Conservation (phyloP, 2,797 vertebrate species). For the Danio jaintianensis region DNA sequence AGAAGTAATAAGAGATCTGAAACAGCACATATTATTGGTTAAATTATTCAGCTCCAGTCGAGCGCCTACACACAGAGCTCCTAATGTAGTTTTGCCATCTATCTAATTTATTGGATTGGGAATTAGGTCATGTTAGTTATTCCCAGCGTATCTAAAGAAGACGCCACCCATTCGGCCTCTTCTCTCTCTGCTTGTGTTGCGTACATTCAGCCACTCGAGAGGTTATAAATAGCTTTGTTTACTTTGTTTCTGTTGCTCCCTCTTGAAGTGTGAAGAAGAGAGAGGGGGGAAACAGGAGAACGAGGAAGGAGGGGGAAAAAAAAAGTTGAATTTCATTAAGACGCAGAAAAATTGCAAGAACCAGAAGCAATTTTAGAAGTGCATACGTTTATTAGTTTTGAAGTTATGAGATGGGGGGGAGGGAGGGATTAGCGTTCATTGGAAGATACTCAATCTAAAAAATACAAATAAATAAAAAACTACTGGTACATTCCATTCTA, state of each 20-base stretch:
- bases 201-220: conserved; percentile 53
- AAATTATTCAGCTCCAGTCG: conserved; percentile 37
- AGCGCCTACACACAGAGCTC: conserved; percentile 20
- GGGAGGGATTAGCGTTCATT: too few species aligned
- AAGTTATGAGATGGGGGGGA: not conserved
- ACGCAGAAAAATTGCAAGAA: not conserved
- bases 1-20: conserved; percentile 16
- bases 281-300: conserved; percentile 4
- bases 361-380: not conserved
- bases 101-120: conserved; percentile 36
- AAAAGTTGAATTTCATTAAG: not conserved
- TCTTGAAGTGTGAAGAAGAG: conserved; percentile 19
- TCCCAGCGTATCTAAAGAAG: conserved; percentile 39
- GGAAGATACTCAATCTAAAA: too few species aligned
- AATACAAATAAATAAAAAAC: too few species aligned
- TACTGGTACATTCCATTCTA: too few species aligned
- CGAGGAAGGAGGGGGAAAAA: not conserved
- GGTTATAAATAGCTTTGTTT: conserved; percentile 61
- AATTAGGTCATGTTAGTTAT: conserved; percentile 41
- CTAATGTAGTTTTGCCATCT: conserved; percentile 33
- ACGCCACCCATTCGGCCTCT: conserved; percentile 26
- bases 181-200: conserved; percentile 24
- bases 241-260: conserved; percentile 45
- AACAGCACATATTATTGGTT: conserved; percentile 3
- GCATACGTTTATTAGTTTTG: not conserved